Percentiles rank a stretch among this genome's conserved stretches.
Conservation (phyloP, 2,113 vertebrate species). For the Malurus alboscapulatus region DNA sequence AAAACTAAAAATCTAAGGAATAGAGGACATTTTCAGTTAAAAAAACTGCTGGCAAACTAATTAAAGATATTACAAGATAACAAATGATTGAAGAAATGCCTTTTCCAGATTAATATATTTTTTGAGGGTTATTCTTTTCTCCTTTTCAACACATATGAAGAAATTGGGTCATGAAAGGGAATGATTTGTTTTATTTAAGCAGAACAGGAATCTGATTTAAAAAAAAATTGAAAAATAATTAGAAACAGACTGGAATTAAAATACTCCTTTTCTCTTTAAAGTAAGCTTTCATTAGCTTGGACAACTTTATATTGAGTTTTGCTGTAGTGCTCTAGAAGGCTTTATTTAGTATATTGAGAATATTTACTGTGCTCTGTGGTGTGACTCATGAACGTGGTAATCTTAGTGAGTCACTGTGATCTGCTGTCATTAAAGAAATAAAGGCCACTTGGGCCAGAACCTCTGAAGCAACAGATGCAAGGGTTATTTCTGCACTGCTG, state of each 20-base stretch:
- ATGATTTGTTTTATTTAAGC: neutral
- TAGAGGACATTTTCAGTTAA: neutral
- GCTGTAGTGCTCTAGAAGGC: neutral
- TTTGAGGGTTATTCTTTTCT: neutral
- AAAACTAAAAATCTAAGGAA: neutral
- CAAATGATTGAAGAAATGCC: neutral
- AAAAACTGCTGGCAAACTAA: neutral
- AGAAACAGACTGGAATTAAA: neutral
- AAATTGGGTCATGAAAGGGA: neutral
- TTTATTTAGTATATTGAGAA: neutral
- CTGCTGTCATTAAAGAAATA: neutral
- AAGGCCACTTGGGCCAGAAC: neutral
- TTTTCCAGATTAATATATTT: slow-evolving; percentile 29
- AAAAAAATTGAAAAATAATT: neutral
- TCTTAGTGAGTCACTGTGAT: neutral
- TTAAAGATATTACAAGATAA: neutral
- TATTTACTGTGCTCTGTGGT: neutral
- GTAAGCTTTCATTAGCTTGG: neutral
- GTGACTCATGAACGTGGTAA: neutral
- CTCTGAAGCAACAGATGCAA: neutral
- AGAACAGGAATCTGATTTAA: neutral
- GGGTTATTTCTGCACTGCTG: neutral
- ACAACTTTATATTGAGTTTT: neutral
- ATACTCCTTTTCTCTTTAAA: neutral
- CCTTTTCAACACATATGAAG: neutral